These are phyloP conservation scores for Anguilla anguilla DNA, from an alignment of 2,797 vertebrate genomes.

Conservation along the genomic window DNA sequence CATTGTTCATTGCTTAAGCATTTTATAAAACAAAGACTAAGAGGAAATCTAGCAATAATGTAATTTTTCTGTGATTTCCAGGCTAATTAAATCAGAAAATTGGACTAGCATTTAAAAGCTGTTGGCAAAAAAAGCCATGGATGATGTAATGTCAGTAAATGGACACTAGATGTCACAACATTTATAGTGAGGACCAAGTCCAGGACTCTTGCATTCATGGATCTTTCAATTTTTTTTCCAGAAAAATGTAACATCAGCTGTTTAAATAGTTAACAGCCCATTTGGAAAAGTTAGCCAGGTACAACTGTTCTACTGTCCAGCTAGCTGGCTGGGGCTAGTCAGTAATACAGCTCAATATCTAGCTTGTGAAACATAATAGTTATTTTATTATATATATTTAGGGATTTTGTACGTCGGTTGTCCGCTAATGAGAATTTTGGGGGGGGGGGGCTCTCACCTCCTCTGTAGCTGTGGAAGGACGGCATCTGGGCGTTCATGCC, in stretches of 20 bases:
- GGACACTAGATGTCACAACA: neutral
- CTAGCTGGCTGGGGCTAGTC: too few relatives aligned
- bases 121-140: neutral
- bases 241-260: too few relatives aligned
- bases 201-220: neutral
- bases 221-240: neutral
- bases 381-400: neutral
- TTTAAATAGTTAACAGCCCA: too few relatives aligned
- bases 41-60: neutral
- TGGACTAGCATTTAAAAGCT: too few relatives aligned
- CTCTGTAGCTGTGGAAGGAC: constrained; percentile 72
- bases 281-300: too few relatives aligned
- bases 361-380: too few relatives aligned
- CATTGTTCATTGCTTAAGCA: neutral
- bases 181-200: neutral
- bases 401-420: neutral
- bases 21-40: neutral
- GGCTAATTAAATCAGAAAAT: neutral
- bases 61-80: neutral
- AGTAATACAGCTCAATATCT: too few relatives aligned
- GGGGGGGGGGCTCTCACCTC: constrained; percentile 57
- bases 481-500: constrained; percentile 63
- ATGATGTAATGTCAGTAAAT: neutral
- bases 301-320: too few relatives aligned
- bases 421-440: neutral